phyloP scores from a whole-genome alignment of 1,140 invertebrate species.

The Eueides isabella region DNA sequence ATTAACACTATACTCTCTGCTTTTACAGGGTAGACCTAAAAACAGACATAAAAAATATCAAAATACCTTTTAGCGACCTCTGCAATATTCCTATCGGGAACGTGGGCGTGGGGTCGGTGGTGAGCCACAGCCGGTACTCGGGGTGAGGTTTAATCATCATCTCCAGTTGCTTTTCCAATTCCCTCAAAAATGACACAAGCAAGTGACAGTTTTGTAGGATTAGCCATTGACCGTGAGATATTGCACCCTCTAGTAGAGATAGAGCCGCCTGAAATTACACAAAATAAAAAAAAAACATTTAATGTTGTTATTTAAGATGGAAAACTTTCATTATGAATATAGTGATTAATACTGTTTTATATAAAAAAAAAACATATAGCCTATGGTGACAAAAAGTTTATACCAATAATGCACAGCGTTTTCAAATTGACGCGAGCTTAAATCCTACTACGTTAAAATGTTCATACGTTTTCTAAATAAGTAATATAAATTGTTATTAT shows the following conservation, averaged over 20 bases:
- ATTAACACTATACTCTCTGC: too few relatives aligned
- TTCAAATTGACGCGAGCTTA: too few relatives aligned
- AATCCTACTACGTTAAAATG: too few relatives aligned
- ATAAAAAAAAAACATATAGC: too few relatives aligned
- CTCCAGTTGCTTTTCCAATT: constrained; percentile 92
- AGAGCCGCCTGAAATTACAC: constrained; percentile 85
- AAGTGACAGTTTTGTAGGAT: constrained; percentile 96
- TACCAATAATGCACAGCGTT: too few relatives aligned
- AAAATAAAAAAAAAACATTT: not conserved
- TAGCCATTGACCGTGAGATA: constrained; percentile 92
- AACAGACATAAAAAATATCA: not conserved
- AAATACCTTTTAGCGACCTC: constrained; percentile 90
- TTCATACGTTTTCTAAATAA: too few relatives aligned
- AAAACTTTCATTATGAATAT: too few relatives aligned
- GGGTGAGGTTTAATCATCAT: constrained; percentile 90
- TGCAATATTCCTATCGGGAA: constrained; percentile 96
- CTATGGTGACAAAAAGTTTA: too few relatives aligned
- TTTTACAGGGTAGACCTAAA: too few relatives aligned
- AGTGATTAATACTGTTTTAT: too few relatives aligned
- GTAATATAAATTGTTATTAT: too few relatives aligned
- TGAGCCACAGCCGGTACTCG: constrained; percentile 96
- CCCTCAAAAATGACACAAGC: constrained; percentile 89
- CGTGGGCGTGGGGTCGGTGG: constrained; percentile 91
- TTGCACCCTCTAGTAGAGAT: constrained; percentile 87
- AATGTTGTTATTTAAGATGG: too few relatives aligned